A percentile compares a stretch with the other conserved stretches of the same genome.
Conservation (phyloP, 1,140 invertebrate genomes). For the Mercenaria mercenaria region DNA sequence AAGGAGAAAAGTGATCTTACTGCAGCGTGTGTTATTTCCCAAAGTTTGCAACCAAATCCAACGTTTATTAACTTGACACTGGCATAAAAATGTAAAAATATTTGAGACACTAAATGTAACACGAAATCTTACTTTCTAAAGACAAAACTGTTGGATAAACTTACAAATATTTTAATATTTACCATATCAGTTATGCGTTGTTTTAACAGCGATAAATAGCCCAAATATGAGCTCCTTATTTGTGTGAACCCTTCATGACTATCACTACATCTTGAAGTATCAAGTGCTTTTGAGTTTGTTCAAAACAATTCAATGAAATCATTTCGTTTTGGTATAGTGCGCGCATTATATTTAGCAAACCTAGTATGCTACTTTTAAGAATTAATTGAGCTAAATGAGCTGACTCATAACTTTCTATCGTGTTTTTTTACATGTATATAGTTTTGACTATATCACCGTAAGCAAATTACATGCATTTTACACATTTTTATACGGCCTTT, state of each 20-base stretch:
- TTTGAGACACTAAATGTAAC: background rate
- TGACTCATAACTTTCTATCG: background rate
- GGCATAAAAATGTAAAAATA: background rate
- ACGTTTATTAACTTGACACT: background rate
- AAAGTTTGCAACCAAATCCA: background rate
- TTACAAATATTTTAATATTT: background rate
- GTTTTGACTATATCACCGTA: no score
- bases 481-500: no score
- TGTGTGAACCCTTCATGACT: slow-evolving; percentile 50
- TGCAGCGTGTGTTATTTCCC: background rate
- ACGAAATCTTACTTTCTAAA: slow-evolving; percentile 34
- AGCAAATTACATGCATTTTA: no score
- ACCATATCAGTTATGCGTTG: slow-evolving; percentile 11
- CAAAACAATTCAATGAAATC: slow-evolving; percentile 27
- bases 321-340: slow-evolving; percentile 15
- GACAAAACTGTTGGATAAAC: background rate
- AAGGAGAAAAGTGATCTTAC: background rate
- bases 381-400: background rate
- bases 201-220: slow-evolving; percentile 30
- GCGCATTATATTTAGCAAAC: background rate
- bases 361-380: background rate
- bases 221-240: slow-evolving; percentile 5
- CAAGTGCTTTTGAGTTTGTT: background rate
- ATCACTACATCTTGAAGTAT: slow-evolving; percentile 15
- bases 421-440: no score